Evolutionary conservation across 2,797 vertebrate genomes (phyloP).

Genomic region (Chloroceryle amazona): DNA sequence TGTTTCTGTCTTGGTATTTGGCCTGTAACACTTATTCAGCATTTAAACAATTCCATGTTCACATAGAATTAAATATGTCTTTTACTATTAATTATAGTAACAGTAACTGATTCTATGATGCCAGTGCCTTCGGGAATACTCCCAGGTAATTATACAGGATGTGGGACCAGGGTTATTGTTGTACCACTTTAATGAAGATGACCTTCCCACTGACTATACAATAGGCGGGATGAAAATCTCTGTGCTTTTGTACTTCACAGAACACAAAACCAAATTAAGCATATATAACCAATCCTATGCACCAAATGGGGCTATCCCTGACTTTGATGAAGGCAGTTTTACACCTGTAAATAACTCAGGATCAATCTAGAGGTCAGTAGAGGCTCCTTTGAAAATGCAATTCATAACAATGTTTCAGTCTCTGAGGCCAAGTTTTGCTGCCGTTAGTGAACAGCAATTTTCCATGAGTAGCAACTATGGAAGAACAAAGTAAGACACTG

Average conservation of each 20-base stretch:
- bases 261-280: background rate
- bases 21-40: background rate
- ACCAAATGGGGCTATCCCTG: background rate
- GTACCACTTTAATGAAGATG: background rate
- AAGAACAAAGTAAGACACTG: background rate
- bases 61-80: conserved; percentile 9
- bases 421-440: background rate
- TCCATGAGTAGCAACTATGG: background rate
- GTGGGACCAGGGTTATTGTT: background rate
- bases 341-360: background rate
- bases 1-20: conserved; percentile 4
- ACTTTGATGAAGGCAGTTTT: background rate
- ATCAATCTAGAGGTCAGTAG: background rate
- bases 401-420: background rate
- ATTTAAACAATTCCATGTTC: conserved; percentile 3
- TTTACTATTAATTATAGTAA: conserved; percentile 36
- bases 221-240: background rate
- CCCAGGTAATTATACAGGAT: conserved; percentile 15
- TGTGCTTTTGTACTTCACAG: background rate
- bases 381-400: background rate
- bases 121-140: background rate
- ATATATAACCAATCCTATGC: background rate
- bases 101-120: background rate
- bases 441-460: background rate
- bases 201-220: background rate